Evolutionary conservation across 2,113 vertebrate species (phyloP).

Genomic region (Halichoerus grypus): DNA sequence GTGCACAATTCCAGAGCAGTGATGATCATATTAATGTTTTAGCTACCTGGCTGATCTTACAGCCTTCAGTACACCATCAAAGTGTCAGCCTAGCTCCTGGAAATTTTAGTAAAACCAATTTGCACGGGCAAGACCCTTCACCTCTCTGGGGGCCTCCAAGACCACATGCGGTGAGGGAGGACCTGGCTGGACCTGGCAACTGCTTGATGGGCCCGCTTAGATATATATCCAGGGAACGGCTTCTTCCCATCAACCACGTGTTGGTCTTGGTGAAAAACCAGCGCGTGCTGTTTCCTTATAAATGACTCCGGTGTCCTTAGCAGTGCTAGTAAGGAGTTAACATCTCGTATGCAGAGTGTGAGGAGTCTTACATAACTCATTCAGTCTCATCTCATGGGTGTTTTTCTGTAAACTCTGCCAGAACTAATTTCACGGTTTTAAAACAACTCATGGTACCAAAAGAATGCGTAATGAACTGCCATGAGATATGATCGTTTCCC

Average conservation of each 20-base stretch:
- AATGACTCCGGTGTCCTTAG: neutral
- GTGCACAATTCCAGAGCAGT: neutral
- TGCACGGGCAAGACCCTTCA: neutral
- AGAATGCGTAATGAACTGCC: constrained; percentile 89
- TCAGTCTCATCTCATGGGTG: constrained; percentile 88
- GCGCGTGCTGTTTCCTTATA: neutral
- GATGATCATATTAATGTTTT: neutral
- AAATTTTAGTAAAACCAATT: neutral
- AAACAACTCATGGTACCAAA: constrained; percentile 89
- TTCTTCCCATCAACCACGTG: fast-evolving
- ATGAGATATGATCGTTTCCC: constrained; percentile 86
- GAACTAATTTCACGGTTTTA: constrained; percentile 91
- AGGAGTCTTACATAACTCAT: constrained; percentile 87
- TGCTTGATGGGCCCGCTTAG: fast-evolving
- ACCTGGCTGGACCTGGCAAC: fast-evolving
- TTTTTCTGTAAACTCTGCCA: constrained; percentile 90
- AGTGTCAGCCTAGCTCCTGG: neutral
- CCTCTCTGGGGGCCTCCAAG: neutral
- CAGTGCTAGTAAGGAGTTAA: constrained; percentile 84
- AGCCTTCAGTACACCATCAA: neutral
- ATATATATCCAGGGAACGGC: neutral
- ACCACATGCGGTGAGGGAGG: neutral
- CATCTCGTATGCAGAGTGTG: constrained; percentile 38
- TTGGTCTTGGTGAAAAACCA: neutral
- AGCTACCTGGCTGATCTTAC: neutral